phyloP scores from a whole-genome alignment of 2,888 invertebrate species.

The Neelides folsomi region DNA sequence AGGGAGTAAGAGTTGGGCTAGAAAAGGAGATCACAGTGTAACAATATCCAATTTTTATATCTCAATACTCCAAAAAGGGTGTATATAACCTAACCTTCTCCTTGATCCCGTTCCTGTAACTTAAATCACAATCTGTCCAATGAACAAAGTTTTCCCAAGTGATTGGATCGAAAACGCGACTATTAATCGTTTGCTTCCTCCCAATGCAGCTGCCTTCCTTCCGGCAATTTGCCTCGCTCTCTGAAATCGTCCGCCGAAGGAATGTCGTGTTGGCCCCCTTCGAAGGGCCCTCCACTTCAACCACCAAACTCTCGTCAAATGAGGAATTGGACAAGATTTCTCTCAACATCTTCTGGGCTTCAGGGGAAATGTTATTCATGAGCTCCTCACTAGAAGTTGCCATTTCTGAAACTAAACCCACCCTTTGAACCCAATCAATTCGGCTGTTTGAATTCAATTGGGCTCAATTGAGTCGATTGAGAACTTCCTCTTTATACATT shows the following conservation, averaged over 20 bases:
- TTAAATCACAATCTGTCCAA: slow-evolving; percentile 8
- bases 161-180: not conserved
- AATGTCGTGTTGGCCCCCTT: not conserved
- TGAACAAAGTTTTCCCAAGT: slow-evolving; percentile 8
- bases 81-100: not conserved
- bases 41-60: no score
- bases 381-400: slow-evolving; percentile 5
- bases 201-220: not conserved
- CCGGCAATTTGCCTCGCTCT: not conserved
- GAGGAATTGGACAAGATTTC: slow-evolving; percentile 14
- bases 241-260: not conserved
- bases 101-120: not conserved
- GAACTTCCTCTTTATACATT: no score
- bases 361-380: slow-evolving; percentile 16
- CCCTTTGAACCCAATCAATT: not conserved
- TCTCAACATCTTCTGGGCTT: slow-evolving; percentile 21
- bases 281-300: no score
- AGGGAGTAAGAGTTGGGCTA: no score
- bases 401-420: not conserved
- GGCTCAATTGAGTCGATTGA: slow-evolving; percentile 3
- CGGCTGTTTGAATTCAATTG: not conserved
- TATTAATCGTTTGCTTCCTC: not conserved
- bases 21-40: no score
- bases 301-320: no score
- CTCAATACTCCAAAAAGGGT: no score